A percentile compares a stretch with the other conserved stretches of the same genome.
Evolutionary conservation across 2,888 invertebrate genomes (phyloP).

Genomic region (Lasioglossum morio): DNA sequence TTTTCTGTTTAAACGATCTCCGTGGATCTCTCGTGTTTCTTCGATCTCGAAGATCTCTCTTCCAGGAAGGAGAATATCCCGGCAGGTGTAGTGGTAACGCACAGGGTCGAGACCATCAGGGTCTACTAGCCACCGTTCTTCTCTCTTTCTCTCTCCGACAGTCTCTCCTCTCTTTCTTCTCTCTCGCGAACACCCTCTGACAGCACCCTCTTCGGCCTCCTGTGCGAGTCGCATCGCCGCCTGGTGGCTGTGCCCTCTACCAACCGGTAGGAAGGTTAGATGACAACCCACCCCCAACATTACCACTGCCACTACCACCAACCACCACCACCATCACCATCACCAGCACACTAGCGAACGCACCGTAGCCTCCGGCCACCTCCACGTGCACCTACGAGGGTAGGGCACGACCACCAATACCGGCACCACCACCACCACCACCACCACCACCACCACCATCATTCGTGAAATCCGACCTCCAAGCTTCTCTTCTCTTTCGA

Average conservation of each 20-base stretch:
- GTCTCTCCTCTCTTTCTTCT: background rate
- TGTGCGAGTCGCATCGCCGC: constrained; percentile 60
- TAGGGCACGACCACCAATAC: constrained; percentile 36
- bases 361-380: constrained; percentile 26
- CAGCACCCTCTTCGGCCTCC: background rate
- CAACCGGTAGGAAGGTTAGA: constrained; percentile 63
- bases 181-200: constrained; percentile 11
- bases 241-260: constrained; percentile 71
- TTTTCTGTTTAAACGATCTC: constrained; percentile 21
- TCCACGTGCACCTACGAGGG: constrained; percentile 46
- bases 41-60: background rate
- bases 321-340: constrained; percentile 49
- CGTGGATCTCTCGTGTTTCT: background rate
- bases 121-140: background rate
- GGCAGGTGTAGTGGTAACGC: background rate
- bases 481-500: constrained; percentile 61
- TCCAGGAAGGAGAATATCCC: background rate
- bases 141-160: constrained; percentile 5
- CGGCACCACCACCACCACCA: constrained; percentile 11
- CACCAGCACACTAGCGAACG: constrained; percentile 50
- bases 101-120: background rate
- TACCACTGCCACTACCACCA: constrained; percentile 50
- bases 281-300: constrained; percentile 61
- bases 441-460: constrained; percentile 23
- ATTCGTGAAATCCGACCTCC: constrained; percentile 52